Percentiles rank a stretch among this genome's conserved stretches.
phyloP scores from a whole-genome alignment of 2,888 invertebrate genomes.

The Elysia crispata region DNA sequence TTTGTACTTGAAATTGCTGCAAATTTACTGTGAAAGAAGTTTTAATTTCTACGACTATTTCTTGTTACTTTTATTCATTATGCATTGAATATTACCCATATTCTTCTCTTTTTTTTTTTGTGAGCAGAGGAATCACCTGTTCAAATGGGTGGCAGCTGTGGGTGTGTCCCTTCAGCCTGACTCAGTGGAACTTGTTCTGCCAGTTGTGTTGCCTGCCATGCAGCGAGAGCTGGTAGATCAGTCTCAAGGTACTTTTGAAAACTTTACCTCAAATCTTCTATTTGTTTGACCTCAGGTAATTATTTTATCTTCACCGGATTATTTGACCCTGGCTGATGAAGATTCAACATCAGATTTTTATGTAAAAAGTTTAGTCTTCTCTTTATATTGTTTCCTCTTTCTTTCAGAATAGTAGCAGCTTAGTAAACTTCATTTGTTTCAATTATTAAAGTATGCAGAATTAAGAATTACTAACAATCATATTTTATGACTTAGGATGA shows the following conservation, averaged over 20 bases:
- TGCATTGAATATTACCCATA: too few relatives aligned
- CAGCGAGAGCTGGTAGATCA: constrained; percentile 85
- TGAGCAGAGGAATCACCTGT: constrained; percentile 86
- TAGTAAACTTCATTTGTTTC: too few relatives aligned
- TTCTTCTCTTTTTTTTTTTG: background rate
- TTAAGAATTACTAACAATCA: too few relatives aligned
- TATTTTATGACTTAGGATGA: too few relatives aligned
- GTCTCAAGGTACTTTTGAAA: constrained; percentile 58
- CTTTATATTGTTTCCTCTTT: background rate
- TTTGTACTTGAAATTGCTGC: too few relatives aligned
- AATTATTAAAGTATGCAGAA: too few relatives aligned
- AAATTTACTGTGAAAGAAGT: too few relatives aligned
- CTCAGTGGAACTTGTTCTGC: constrained; percentile 82
- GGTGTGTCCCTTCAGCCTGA: constrained; percentile 81
- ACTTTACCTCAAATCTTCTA: background rate
- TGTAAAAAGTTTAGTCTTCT: background rate
- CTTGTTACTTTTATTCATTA: background rate
- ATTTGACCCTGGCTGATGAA: background rate
- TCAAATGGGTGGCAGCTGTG: constrained; percentile 89
- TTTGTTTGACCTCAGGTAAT: background rate
- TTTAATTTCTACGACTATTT: too few relatives aligned
- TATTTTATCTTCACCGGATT: background rate
- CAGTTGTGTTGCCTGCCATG: constrained; percentile 85
- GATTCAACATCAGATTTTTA: too few relatives aligned
- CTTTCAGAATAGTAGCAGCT: too few relatives aligned